A percentile compares a stretch with the other conserved stretches of the same genome.
Conservation (phyloP, 2,888 invertebrate species). For the Neocrepidodera transversa region DNA sequence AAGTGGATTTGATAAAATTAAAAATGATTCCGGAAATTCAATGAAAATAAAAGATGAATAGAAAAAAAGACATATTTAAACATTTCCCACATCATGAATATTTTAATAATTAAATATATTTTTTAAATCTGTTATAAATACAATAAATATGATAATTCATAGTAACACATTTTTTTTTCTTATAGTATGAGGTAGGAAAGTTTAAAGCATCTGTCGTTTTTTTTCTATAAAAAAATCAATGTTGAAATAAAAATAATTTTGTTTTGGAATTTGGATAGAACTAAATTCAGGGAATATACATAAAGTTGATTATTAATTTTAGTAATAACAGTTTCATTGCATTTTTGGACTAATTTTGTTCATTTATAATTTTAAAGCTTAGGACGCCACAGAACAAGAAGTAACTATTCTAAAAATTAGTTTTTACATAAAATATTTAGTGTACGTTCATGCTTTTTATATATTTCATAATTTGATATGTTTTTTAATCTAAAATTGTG, state of each 20-base stretch:
- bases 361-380: not conserved
- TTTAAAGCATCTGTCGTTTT: too few relatives aligned
- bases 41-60: not conserved
- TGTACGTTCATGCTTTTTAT: conserved; percentile 9
- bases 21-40: not conserved
- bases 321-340: conserved; percentile 1
- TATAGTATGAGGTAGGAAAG: too few relatives aligned
- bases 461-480: not conserved
- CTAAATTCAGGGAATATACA: not conserved
- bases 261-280: not conserved
- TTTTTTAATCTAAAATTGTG: conserved; percentile 7
- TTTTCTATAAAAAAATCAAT: too few relatives aligned
- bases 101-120: too few relatives aligned
- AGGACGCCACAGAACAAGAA: conserved; percentile 10
- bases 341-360: not conserved
- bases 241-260: not conserved
- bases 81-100: too few relatives aligned
- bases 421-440: conserved; percentile 3
- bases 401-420: not conserved
- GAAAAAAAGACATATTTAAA: not conserved
- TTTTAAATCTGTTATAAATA: too few relatives aligned
- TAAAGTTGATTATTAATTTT: not conserved
- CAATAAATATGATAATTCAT: too few relatives aligned
- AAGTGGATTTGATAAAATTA: not conserved
- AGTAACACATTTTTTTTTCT: too few relatives aligned